Base-by-base conservation (phyloP, 2,888 invertebrate genomes). In the Latrodectus elegans region DNA sequence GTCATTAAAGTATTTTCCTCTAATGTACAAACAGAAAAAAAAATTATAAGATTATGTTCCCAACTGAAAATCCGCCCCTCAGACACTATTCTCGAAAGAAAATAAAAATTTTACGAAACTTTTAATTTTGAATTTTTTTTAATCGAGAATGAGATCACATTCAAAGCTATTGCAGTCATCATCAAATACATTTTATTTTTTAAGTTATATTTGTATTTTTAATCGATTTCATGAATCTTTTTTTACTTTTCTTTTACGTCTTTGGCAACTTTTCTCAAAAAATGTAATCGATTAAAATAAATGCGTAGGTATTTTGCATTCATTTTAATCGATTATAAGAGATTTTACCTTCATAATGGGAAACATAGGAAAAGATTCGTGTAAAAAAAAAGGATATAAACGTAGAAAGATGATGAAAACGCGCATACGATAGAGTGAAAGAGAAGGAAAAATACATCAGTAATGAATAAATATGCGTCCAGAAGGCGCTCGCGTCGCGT, bases 381-480 rank as follows among this genome's bases (percentile, higher is more conserved):
- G 71, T 64, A 74, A 71, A 65, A n/a, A 70, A 38, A 70, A 79
- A 72, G 60, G 72, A 78, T 26, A 15, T 26, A 67, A 17, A 67
- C 49, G 77, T 64, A 67, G 64, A 76, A 51, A 53, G 26, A 64
- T n/a, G 17, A 15, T 53, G 67, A 70, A 38, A 68, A 38, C 49
- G 51, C 26, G 14, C 60, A n/a, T 60, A 12, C 14, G 53, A 85
- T 75, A 65, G 17, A 73, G 73, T 67, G 51, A 65, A 17, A 64
- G 52, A 68, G 67, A 68, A 53, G 77, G 75, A 75, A 79, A 79
- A 73, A 79, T 73, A 88, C 75, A 84, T 65, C 70, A 74, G 83
- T 88, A 88, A 88, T 88, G 88, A 88, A 88, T 88, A 88, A 88
- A 88, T 88, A 88, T 88, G 88, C 83, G 88, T 64, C 82, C 70